A percentile compares a stretch with the other conserved stretches of the same genome.
Conservation (phyloP, 1,140 invertebrate genomes). For the Ephestia elutella region DNA sequence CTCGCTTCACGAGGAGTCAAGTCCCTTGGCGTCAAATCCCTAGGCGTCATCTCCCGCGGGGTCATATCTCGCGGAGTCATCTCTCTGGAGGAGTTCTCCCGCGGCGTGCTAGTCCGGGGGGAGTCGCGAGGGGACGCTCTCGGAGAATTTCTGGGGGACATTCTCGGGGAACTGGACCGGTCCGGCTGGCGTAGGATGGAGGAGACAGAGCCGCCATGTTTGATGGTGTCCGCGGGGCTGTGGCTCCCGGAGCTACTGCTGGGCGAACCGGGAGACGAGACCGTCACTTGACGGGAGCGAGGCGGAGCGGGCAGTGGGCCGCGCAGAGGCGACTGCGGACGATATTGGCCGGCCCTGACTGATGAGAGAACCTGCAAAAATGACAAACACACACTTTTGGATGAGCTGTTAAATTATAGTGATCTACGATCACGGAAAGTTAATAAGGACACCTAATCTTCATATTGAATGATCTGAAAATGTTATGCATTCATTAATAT, state of each 20-base stretch:
- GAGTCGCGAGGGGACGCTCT: conserved; percentile 45
- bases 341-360: conserved; percentile 78
- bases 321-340: conserved; percentile 77
- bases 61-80: conserved; percentile 40
- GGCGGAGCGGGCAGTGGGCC: conserved; percentile 71
- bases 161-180: conserved; percentile 30
- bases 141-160: conserved; percentile 36
- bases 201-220: conserved; percentile 74
- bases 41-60: conserved; percentile 35
- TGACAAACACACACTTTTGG: no score
- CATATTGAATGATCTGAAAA: no score
- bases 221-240: conserved; percentile 80
- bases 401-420: no score
- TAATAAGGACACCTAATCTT: no score
- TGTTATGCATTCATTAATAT: no score
- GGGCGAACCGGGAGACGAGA: conserved; percentile 83
- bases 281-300: conserved; percentile 79
- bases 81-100: conserved; percentile 45
- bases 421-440: no score
- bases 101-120: conserved; percentile 57
- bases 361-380: conserved; percentile 76
- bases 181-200: conserved; percentile 68
- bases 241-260: conserved; percentile 80
- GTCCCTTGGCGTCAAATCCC: conserved; percentile 37
- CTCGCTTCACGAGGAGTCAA: conserved; percentile 33